Evolutionary conservation across 2,797 vertebrate genomes (phyloP).

Genomic region (Oryzias dopingdopingensis): DNA sequence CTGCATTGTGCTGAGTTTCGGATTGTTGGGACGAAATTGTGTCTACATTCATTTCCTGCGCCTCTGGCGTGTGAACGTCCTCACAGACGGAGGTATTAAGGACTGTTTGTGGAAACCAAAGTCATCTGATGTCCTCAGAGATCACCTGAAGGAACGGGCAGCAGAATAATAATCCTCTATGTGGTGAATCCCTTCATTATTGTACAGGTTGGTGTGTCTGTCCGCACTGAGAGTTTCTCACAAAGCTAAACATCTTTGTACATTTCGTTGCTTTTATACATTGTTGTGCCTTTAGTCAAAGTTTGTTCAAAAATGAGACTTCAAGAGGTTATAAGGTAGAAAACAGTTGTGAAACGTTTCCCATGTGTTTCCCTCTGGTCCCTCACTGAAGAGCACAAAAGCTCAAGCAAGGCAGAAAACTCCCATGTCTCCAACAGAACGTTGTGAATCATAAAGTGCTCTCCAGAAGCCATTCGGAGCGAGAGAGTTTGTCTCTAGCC

Average conservation of each 20-base stretch:
- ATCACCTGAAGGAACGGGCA: slow-evolving; percentile 56
- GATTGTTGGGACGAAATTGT: slow-evolving; percentile 35
- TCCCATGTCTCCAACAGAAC: slow-evolving; percentile 39
- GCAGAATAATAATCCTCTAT: slow-evolving; percentile 44
- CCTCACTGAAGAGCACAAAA: slow-evolving; percentile 41
- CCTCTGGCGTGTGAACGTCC: slow-evolving; percentile 58
- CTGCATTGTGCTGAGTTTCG: slow-evolving; percentile 72
- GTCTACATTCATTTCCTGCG: slow-evolving; percentile 71
- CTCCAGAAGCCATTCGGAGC: slow-evolving; percentile 93
- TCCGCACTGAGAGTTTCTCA: slow-evolving; percentile 79
- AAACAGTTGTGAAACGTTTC: slow-evolving; percentile 65
- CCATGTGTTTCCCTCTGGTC: slow-evolving; percentile 46
- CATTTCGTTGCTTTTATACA: slow-evolving; percentile 76
- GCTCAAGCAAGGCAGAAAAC: slow-evolving; percentile 61
- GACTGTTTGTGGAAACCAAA: not conserved
- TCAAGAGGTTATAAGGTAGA: slow-evolving; percentile 76
- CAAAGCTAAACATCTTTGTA: slow-evolving; percentile 84
- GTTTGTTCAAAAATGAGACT: slow-evolving; percentile 80
- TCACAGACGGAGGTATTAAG: no score
- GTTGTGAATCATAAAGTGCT: slow-evolving; percentile 85
- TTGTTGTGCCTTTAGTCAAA: slow-evolving; percentile 83
- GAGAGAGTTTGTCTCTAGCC: slow-evolving; percentile 81
- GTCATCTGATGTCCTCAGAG: slow-evolving; percentile 54
- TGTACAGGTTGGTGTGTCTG: slow-evolving; percentile 63
- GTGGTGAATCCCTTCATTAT: slow-evolving; percentile 37